A percentile compares a stretch with the other conserved stretches of the same genome.
These are phyloP conservation scores for Engystomops pustulosus DNA, from an alignment of 2,113 vertebrate genomes.

Conservation along the genomic window DNA sequence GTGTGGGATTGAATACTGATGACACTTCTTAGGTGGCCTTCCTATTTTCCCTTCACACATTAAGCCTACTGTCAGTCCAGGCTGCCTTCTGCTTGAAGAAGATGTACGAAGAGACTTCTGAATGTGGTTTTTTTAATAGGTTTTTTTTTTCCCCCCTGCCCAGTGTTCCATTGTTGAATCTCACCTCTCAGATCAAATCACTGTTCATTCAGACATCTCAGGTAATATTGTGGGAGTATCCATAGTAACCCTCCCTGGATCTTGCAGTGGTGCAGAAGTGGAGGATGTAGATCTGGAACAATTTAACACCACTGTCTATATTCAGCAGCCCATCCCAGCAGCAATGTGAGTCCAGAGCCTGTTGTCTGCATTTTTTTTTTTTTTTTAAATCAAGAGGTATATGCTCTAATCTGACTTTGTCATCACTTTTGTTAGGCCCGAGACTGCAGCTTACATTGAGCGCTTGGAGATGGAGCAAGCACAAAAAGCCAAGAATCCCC, in stretches of 20 bases:
- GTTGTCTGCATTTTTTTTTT: not conserved
- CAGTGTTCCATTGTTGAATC: slow-evolving; percentile 92
- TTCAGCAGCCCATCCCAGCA: slow-evolving; percentile 78
- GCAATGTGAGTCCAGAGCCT: slow-evolving; percentile 74
- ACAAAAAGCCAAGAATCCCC: slow-evolving; percentile 89
- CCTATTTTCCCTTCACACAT: too few relatives aligned
- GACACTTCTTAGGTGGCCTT: too few relatives aligned
- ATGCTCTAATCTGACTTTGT: not conserved
- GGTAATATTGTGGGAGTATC: slow-evolving; percentile 86
- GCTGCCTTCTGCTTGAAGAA: too few relatives aligned
- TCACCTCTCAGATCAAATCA: slow-evolving; percentile 87
- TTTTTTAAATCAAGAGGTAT: not conserved
- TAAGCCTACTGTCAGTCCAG: too few relatives aligned
- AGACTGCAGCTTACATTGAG: slow-evolving; percentile 85
- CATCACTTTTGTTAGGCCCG: slow-evolving; percentile 74
- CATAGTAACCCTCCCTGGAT: slow-evolving; percentile 83
- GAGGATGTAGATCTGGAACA: slow-evolving; percentile 88
- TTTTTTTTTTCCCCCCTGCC: not conserved
- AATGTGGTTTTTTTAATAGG: not conserved
- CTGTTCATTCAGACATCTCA: slow-evolving; percentile 82
- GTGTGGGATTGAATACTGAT: too few relatives aligned
- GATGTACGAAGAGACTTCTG: too few relatives aligned
- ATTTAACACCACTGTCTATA: slow-evolving; percentile 85
- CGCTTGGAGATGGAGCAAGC: slow-evolving; percentile 86
- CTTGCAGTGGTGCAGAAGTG: slow-evolving; percentile 84